phyloP scores from a whole-genome alignment of 2,113 vertebrate species.

The Gymnogyps californianus region DNA sequence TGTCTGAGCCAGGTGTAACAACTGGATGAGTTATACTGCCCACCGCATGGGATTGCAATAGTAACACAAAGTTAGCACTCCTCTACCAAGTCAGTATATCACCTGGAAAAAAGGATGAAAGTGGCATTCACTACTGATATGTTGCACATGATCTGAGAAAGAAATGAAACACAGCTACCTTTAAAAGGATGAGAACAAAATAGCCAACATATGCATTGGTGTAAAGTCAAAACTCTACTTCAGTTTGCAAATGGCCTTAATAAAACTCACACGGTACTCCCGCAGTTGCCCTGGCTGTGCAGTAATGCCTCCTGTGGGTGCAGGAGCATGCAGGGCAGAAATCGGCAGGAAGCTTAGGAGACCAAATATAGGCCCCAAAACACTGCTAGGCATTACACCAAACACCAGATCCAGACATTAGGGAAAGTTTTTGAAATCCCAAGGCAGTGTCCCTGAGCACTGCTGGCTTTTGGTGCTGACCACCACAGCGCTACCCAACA shows the following conservation, averaged over 20 bases:
- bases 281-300: too few relatives aligned
- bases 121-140: not conserved
- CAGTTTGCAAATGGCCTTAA: not conserved
- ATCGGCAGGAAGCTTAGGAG: not conserved
- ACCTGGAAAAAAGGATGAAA: not conserved
- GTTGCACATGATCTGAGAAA: not conserved
- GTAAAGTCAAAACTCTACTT: not conserved
- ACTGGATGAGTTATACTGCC: not conserved
- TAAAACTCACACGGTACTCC: not conserved
- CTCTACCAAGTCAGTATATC: not conserved
- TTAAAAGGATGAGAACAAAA: not conserved
- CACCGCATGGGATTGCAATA: not conserved
- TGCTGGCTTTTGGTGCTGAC: not conserved
- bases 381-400: not conserved
- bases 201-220: not conserved
- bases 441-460: not conserved
- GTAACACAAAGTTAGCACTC: not conserved
- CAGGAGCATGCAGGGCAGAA: not conserved
- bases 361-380: not conserved
- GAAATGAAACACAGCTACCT: not conserved
- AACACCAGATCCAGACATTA: not conserved
- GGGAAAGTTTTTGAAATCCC: not conserved
- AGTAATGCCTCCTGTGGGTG: fast-evolving
- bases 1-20: not conserved
- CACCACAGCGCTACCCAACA: not conserved